These are phyloP conservation scores for Illadopsis cleaveri DNA, from an alignment of 2,113 vertebrate species.

Conservation along the genomic window DNA sequence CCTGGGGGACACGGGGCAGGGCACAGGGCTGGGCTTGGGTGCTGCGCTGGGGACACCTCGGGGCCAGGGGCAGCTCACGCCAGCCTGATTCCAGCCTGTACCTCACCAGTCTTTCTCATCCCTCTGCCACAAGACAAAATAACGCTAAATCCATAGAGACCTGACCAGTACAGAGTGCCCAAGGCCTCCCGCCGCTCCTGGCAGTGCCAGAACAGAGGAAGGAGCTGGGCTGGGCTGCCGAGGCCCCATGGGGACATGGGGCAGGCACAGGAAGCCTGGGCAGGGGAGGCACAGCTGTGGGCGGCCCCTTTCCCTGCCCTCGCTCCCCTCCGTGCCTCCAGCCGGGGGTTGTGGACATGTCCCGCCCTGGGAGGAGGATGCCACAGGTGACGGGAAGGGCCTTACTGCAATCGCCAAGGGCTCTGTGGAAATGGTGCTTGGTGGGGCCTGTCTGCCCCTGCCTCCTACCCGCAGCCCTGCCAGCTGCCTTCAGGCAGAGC, in stretches of 20 bases:
- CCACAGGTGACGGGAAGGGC: neutral
- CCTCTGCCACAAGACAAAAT: neutral
- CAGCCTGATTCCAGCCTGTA: neutral
- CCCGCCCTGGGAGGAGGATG: neutral
- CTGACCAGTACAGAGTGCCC: accelerated
- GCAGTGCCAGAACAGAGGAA: neutral
- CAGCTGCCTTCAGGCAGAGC: neutral
- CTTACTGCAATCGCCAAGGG: accelerated
- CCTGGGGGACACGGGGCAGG: neutral
- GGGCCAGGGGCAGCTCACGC: neutral
- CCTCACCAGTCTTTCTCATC: neutral
- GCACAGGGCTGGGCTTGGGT: accelerated
- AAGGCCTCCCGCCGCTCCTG: neutral
- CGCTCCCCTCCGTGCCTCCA: neutral
- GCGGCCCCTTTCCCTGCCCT: neutral
- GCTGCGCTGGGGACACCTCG: neutral
- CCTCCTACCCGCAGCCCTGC: neutral
- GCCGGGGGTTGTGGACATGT: accelerated
- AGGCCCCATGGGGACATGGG: accelerated
- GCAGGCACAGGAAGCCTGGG: neutral
- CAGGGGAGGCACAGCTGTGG: neutral
- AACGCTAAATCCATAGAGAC: accelerated
- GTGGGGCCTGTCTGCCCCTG: neutral
- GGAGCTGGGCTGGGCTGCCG: neutral
- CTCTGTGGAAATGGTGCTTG: neutral